phyloP scores from a whole-genome alignment of 2,113 vertebrate genomes.

The Emydura subglobosa region DNA sequence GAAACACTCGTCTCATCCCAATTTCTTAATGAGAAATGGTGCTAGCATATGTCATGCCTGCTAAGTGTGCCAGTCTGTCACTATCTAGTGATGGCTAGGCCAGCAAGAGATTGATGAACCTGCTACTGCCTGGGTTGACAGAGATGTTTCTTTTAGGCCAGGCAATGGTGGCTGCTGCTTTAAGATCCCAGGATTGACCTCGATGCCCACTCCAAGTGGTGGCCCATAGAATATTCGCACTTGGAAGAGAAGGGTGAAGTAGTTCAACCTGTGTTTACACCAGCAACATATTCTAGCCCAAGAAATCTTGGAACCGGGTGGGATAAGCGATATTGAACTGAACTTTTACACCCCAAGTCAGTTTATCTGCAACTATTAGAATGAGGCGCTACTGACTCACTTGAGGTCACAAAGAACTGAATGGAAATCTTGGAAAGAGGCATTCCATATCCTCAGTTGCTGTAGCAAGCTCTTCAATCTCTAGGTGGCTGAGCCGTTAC shows the following conservation, averaged over 20 bases:
- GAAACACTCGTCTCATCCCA: not conserved
- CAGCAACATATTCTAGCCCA: not conserved
- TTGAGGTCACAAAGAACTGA: not conserved
- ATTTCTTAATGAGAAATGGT: conserved; percentile 1
- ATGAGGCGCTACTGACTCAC: not conserved
- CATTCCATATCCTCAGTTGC: not conserved
- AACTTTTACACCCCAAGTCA: not conserved
- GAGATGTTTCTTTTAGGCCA: not conserved
- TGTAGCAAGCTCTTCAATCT: not conserved
- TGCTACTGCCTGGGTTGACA: not conserved
- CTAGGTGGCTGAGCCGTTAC: not conserved
- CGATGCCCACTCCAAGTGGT: not conserved
- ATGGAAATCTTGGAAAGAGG: not conserved
- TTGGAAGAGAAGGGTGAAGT: not conserved
- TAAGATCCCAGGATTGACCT: not conserved
- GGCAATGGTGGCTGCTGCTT: not conserved
- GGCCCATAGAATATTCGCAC: not conserved
- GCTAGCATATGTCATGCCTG: not conserved
- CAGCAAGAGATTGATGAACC: not conserved
- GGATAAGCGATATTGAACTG: not conserved
- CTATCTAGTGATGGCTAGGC: not conserved
- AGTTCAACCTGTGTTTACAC: not conserved
- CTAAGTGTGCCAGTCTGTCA: not conserved
- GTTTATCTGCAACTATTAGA: not conserved
- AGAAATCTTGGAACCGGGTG: not conserved